A percentile compares a stretch with the other conserved stretches of the same genome.
Conservation (phyloP, 2,888 invertebrate genomes). For the Andricus curvator region DNA sequence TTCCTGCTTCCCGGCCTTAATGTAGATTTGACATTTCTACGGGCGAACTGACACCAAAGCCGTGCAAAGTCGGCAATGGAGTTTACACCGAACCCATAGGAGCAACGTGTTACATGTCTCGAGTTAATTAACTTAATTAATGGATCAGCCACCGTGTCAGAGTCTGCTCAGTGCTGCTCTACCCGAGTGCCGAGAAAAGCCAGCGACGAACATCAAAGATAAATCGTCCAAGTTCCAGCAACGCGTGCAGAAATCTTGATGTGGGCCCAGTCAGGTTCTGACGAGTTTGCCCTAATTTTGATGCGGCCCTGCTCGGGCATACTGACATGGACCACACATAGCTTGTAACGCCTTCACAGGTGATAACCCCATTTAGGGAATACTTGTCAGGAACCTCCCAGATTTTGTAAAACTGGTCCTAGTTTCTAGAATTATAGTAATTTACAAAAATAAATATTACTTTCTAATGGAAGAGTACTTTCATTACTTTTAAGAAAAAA, state of each 20-base stretch:
- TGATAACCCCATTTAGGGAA: no score
- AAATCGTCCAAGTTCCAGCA: slow-evolving; percentile 69
- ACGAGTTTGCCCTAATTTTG: slow-evolving; percentile 45
- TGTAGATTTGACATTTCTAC: slow-evolving; percentile 6
- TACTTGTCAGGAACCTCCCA: no score
- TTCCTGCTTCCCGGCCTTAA: background rate
- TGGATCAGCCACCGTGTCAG: slow-evolving; percentile 68
- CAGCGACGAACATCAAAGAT: slow-evolving; percentile 68
- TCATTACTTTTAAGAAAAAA: no score
- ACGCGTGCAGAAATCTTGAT: background rate
- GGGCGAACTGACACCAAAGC: background rate
- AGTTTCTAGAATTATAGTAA: no score
- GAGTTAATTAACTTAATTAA: slow-evolving; percentile 74
- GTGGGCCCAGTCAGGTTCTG: slow-evolving; percentile 54
- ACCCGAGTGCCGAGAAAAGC: slow-evolving; percentile 43
- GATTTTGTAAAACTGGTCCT: no score
- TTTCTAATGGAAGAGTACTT: no score
- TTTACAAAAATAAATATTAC: no score
- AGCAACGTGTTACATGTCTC: slow-evolving; percentile 66
- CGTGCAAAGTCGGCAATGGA: slow-evolving; percentile 48
- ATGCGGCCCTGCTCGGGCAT: no score
- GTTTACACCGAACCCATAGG: slow-evolving; percentile 65
- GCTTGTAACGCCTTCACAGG: no score
- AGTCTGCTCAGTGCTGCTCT: slow-evolving; percentile 61
- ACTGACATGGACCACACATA: no score